These are phyloP conservation scores for Aurelia aurita DNA, from an alignment of 30 jellyfish, hydroid and myxozoan genomes.

Conservation along the genomic window DNA sequence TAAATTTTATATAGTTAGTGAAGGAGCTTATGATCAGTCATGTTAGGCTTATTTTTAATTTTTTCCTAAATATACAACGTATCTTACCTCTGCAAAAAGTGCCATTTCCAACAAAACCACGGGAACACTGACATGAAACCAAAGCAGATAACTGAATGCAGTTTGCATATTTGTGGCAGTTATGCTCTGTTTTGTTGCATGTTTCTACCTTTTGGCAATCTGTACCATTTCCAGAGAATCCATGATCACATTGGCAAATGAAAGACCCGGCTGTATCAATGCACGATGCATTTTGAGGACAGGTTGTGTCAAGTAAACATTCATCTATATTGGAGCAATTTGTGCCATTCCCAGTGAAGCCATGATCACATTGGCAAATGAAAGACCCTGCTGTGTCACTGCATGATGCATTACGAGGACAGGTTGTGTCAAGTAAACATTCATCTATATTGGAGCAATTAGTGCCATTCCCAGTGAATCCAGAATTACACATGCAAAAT, in stretches of 20 bases:
- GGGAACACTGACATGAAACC: constrained; percentile 51
- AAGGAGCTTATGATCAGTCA: not conserved
- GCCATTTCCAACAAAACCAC: constrained; percentile 36
- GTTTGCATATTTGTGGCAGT: constrained; percentile 52
- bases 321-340: not conserved
- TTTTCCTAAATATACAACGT: not conserved
- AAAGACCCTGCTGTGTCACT: not conserved
- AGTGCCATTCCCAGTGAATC: constrained; percentile 42
- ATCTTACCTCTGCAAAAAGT: constrained; percentile 39
- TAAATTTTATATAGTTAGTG: not conserved
- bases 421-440: not conserved
- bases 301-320: not conserved
- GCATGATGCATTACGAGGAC: constrained; percentile 23
- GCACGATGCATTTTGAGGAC: constrained; percentile 32
- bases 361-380: constrained; percentile 37
- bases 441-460: not conserved
- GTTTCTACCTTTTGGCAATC: constrained; percentile 58
- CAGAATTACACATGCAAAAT: constrained; percentile 27
- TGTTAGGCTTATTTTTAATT: not conserved
- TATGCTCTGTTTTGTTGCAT: constrained; percentile 30
- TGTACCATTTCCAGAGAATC: constrained; percentile 76
- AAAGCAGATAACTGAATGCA: constrained; percentile 60
- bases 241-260: constrained; percentile 37
- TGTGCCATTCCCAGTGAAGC: constrained; percentile 41
- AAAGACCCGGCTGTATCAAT: not conserved